These are phyloP conservation scores for Drosophila biarmipes DNA, from an alignment of 1,140 invertebrate species.

Conservation along the genomic window DNA sequence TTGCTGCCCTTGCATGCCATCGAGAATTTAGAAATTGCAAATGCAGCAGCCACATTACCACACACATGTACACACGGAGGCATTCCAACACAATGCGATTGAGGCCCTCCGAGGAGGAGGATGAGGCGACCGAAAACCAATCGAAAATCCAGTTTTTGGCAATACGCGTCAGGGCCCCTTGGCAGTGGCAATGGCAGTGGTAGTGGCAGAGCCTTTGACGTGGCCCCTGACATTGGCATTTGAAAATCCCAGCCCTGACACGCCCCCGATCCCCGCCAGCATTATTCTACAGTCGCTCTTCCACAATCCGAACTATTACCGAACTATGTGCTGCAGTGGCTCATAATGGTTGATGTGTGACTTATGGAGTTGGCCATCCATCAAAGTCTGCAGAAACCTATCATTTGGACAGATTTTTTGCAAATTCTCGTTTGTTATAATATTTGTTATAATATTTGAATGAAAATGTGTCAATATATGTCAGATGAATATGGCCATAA, in stretches of 20 bases:
- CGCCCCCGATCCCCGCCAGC: constrained; percentile 13
- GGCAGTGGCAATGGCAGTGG: constrained; percentile 47
- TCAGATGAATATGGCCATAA: background rate
- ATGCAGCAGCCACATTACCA: constrained; percentile 62
- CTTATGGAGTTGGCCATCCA: background rate
- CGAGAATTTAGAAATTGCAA: constrained; percentile 69
- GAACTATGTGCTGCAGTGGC: background rate
- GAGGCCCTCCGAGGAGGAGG: constrained; percentile 44
- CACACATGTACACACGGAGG: constrained; percentile 25
- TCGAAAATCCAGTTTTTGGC: constrained; percentile 75
- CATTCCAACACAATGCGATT: constrained; percentile 40
- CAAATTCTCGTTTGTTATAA: background rate
- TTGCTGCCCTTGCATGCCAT: constrained; percentile 34
- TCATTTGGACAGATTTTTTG: background rate
- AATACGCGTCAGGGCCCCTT: constrained; percentile 46
- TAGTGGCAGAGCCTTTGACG: constrained; percentile 13
- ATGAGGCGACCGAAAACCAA: constrained; percentile 48
- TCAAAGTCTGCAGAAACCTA: constrained; percentile 2
- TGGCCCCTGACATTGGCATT: constrained; percentile 48
- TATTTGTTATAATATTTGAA: background rate
- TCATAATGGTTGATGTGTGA: background rate
- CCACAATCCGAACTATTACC: background rate
- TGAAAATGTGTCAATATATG: background rate
- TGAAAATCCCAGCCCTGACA: constrained; percentile 32
- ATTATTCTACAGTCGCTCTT: constrained; percentile 10